Base-by-base conservation (phyloP, 2,888 invertebrate species). In the Eupithecia insigniata region DNA sequence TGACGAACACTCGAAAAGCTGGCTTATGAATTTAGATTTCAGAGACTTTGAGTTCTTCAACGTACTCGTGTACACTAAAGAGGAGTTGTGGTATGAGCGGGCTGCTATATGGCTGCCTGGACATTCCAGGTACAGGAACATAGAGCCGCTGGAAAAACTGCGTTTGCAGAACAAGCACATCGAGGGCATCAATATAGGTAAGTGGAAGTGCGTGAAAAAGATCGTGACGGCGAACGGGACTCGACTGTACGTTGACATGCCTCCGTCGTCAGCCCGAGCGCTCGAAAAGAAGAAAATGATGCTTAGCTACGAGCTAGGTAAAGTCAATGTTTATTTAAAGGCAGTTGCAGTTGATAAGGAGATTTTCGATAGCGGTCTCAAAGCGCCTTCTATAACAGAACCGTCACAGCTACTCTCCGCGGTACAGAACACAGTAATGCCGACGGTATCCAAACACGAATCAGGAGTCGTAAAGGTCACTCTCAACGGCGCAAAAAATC, bases 101-200 rank as follows among this genome's bases (percentile, higher is more conserved):
- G 93, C 91, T 0, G 92, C 92, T 6, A 85, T 94, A 34, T 93
- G 92, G 92, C 82, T 94, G 30, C 93, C 92, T 2, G 92, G 91
- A 10, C 92, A 92, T 82, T 90, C 91, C 69, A 87, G 85, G 77
- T 84, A 80, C 71, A 83, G 84, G 34, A 84, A 85, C 69, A 81
- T 91, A 39, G 89, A 90, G 67, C 93, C 93, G 8, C 78, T 92
- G 7, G 82, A 82, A 0, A 93, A 92, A 71, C 86, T 94, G 1
- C 87, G 85, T 71, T 76, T 93, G 73, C 93, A 94, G 81, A 94
- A 94, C 76, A 87, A 78, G 69, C 75, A 81, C 10, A 76, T 90
- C 30, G 83, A 86, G 1, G 89, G 84, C 32, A 81, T 90, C 69
- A 85, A 90, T 72, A 82, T 93, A 78, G 82, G 84, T 82, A 90